Evolutionary conservation across 2,113 vertebrate species (phyloP), one percentile per base, ranked within the genome.

Genomic region (Dendropsophus ebraccatus): DNA sequence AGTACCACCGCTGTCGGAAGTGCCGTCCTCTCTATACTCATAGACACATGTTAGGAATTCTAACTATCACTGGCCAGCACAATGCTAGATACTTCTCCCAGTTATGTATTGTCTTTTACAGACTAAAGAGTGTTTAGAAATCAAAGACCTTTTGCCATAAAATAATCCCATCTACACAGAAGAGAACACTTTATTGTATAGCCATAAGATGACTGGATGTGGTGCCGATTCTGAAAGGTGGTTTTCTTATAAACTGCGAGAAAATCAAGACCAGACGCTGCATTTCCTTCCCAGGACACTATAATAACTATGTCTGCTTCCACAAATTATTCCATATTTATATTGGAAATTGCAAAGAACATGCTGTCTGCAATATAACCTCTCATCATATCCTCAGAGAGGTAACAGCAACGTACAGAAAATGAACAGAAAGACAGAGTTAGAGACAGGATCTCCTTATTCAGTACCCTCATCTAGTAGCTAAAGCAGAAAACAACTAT

Each of bases 251-350:
- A 56, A 54, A 30, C 10, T 32, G 13, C 28, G 30, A 56, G 49
- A 78, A 78, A 78, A 56, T 52, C 19, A 30, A 78, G 32, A 52
- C 25, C 76, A 78, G 76, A 5, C 50, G 76, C 41, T 78, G 25
- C 16, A 11, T 56, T 54, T 56, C 30, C 76, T 54, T 35, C 30
- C 19, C 76, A 32, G 5, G 19, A 1, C 21, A 21, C 30, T 56
- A 78, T 10, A 35, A 78, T 56, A 30, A 41, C 35, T 50, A 49
- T 30, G n/a, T 77, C 49, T 52, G 35, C 37, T 45, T 28, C 13
- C 25, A 30, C n/a, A 49, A 52, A 30, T 30, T 25, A 50, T 77
- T 52, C n/a, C 28, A 77, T 52, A 30, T 77, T 41, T 14, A 77
- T n/a, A 50, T 74, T 41, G n/a, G 72, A 45, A 49, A 74, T 49